Evolutionary conservation across 2,797 vertebrate species (phyloP), one percentile per base, ranked within the genome.

Genomic region (Macroramphosus scolopax): DNA sequence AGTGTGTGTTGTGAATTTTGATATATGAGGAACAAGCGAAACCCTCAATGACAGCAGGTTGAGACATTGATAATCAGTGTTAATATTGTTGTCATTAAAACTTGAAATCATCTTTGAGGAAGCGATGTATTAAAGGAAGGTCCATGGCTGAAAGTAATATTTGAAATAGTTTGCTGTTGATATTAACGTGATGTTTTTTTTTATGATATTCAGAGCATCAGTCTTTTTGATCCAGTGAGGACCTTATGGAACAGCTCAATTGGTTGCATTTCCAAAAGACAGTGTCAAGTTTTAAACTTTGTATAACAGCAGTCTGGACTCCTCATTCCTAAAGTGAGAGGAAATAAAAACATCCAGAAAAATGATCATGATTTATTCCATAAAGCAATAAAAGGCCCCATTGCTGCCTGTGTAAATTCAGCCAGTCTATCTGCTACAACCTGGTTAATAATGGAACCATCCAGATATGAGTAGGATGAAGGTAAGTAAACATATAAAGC

Each of bases 141-240:
- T 8, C 10, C 26, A n/a, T 0, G 14, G 10, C 22, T 37, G 9
- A 24, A 12, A 47, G 32, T 32, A 10, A 35, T 16, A 39, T 51
- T 56, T 57, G 6, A 63, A 52, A 74, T 49, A 39, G n/a, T n/a
- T n/a, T n/a, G n/a, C n/a, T n/a, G n/a, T n/a, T n/a, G n/a, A n/a
- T n/a, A n/a, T n/a, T n/a, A n/a, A n/a, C n/a, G n/a, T n/a, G n/a
- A n/a, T n/a, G n/a, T n/a, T n/a, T n/a, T n/a, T n/a, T n/a, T n/a
- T n/a, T n/a, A n/a, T n/a, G n/a, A n/a, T n/a, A n/a, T n/a, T n/a
- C n/a, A n/a, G n/a, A n/a, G n/a, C n/a, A n/a, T n/a, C n/a, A 22
- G 20, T 30, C 51, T 78, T 67, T 73, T 17, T 6, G 45, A n/a
- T 37, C 39, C 49, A 8, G 18, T 11, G 25, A 30, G 17, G 47